phyloP scores from a whole-genome alignment of 2,888 invertebrate genomes.

The Adelphocoris suturalis region DNA sequence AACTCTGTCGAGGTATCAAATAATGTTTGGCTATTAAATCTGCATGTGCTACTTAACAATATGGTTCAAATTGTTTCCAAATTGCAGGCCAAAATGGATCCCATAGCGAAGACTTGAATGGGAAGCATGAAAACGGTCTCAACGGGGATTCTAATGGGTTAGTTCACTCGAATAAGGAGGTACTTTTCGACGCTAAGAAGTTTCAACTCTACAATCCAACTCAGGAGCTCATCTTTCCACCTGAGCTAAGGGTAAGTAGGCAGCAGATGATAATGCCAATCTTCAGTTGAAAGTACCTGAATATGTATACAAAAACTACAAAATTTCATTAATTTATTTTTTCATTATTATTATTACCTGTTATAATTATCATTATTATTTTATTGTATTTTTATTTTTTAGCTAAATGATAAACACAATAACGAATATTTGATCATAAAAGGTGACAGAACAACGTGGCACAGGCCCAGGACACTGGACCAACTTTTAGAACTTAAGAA shows the following conservation, averaged over 20 bases:
- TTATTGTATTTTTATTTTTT: slow-evolving; percentile 66
- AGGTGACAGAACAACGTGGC: slow-evolving; percentile 86
- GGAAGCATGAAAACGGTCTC: neutral
- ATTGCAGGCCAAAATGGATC: too few relatives aligned
- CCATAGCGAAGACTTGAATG: neutral
- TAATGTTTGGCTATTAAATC: too few relatives aligned
- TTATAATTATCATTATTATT: slow-evolving; percentile 21
- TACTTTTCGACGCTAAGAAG: slow-evolving; percentile 82
- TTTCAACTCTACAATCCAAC: slow-evolving; percentile 88
- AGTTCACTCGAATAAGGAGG: slow-evolving; percentile 75
- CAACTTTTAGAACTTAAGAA: slow-evolving; percentile 86
- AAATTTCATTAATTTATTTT: neutral
- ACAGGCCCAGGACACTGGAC: slow-evolving; percentile 85
- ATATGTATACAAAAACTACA: too few relatives aligned
- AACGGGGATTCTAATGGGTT: neutral
- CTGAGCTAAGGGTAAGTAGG: slow-evolving; percentile 84
- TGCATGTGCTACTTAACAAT: too few relatives aligned
- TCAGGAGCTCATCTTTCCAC: slow-evolving; percentile 95
- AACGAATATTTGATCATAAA: slow-evolving; percentile 82
- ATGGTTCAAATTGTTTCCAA: too few relatives aligned
- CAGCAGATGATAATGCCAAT: neutral
- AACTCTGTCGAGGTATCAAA: too few relatives aligned
- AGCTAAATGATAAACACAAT: slow-evolving; percentile 81
- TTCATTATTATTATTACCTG: neutral
- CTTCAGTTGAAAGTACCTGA: too few relatives aligned